A percentile compares a stretch with the other conserved stretches of the same genome.
These are phyloP conservation scores for Aplocera efformata DNA, from an alignment of 2,888 invertebrate species.

Conservation along the genomic window DNA sequence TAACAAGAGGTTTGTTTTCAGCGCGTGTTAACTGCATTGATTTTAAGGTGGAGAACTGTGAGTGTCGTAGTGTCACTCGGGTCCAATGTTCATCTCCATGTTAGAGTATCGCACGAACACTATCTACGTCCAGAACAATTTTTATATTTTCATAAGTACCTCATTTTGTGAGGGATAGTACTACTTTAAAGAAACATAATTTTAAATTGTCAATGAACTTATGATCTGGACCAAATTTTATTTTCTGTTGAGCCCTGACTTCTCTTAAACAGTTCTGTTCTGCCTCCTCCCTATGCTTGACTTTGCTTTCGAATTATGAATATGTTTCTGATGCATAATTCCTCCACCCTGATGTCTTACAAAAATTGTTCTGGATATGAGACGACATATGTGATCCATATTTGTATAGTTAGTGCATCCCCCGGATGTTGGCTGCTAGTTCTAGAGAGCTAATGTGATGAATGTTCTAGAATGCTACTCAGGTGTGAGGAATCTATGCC, in stretches of 20 bases:
- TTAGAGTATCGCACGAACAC: slow-evolving; percentile 72
- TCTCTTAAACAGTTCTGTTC: slow-evolving; percentile 7
- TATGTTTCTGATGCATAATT: slow-evolving; percentile 43
- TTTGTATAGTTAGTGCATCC: slow-evolving; percentile 66
- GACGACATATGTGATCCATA: slow-evolving; percentile 50
- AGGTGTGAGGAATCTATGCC: slow-evolving; percentile 57
- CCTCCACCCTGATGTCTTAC: slow-evolving; percentile 42
- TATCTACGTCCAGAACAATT: slow-evolving; percentile 51
- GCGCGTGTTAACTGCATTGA: slow-evolving; percentile 82
- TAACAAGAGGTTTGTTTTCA: slow-evolving; percentile 79
- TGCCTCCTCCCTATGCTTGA: slow-evolving; percentile 21
- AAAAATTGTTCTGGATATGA: slow-evolving; percentile 75
- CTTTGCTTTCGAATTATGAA: slow-evolving; percentile 21
- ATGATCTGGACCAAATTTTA: slow-evolving; percentile 11
- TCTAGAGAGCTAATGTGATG: slow-evolving; percentile 54
- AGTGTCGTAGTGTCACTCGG: slow-evolving; percentile 77
- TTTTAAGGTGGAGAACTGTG: slow-evolving; percentile 82
- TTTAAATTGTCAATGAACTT: too few species aligned
- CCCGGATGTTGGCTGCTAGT: slow-evolving; percentile 60
- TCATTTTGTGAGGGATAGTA: slow-evolving; percentile 4
- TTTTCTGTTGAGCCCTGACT: slow-evolving; percentile 11
- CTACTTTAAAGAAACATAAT: too few species aligned
- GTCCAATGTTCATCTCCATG: slow-evolving; percentile 69
- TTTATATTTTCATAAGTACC: slow-evolving; percentile 30
- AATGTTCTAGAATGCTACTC: slow-evolving; percentile 57